phyloP scores from a whole-genome alignment of 2,113 vertebrate genomes.

The Pomatorhinus ruficollis region DNA sequence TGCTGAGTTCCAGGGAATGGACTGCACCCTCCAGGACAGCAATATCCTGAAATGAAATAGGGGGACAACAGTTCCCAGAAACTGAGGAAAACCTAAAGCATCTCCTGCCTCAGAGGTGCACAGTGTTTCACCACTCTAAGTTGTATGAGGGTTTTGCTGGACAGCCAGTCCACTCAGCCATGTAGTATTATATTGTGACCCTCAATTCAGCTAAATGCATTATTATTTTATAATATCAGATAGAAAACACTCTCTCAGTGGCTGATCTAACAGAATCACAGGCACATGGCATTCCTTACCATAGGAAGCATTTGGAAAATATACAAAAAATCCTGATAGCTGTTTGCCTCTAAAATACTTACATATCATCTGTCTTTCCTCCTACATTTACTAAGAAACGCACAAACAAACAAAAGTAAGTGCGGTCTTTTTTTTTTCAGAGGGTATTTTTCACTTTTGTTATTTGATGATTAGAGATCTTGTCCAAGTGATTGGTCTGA shows the following conservation, averaged over 20 bases:
- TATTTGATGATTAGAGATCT: neutral
- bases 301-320: neutral
- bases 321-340: neutral
- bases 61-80: neutral
- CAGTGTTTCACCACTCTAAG: neutral
- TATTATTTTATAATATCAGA: neutral
- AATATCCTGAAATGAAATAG: neutral
- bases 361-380: neutral
- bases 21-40: neutral
- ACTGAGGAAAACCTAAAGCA: neutral
- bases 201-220: neutral
- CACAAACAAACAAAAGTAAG: neutral
- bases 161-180: neutral
- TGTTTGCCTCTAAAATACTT: neutral
- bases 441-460: neutral
- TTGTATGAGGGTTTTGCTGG: neutral
- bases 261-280: neutral
- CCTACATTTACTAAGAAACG: neutral
- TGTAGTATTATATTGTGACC: neutral
- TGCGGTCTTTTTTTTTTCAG: neutral
- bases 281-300: neutral
- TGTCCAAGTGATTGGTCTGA: neutral
- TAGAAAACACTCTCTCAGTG: neutral
- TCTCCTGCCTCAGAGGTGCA: neutral
- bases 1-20: neutral